Evolutionary conservation across 2,113 vertebrate genomes (phyloP), one percentile per base, ranked within the genome.

Genomic region (Dissostichus mawsoni): DNA sequence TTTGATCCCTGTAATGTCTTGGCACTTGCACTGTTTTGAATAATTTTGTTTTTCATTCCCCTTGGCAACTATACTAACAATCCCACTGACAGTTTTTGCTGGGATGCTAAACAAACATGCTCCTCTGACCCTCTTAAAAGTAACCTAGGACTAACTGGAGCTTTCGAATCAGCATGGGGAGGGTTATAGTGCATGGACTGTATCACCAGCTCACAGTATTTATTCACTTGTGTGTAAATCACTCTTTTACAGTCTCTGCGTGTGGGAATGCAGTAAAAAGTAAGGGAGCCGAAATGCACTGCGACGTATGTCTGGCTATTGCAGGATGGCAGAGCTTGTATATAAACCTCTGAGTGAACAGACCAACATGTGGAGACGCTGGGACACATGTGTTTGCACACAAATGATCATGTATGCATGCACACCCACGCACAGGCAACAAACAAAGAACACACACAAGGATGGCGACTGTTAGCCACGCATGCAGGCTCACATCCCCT

Each of bases 211-310:
- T 56, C 67, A 48, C 69, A 47, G 73, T 80, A 87, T 91, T 90
- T 88, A 88, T 85, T 78, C 85, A 81, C 81, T 82, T 68, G 25
- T 91, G 74, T 83, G 69, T 90, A 91, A 92, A 93, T 90, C 83
- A 86, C 79, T 56, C 25, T 76, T 90, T 93, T 91, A 89, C 66
- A 80, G 70, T 76, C 74, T 83, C 76, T 85, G 74, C 73, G 80
- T 91, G 90, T 82, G 86, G 86, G 88, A 92, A 90, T 82, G 87
- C 88, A 89, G 74, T 91, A 88, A 91, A 92, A 89, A 63, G 52
- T 47, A 55, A 71, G 41, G 67, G 50, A 76, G 23, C 52, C 65
- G 65, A 80, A 79, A 81, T 75, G 66, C 69, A 51, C 33, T 17
- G 74, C 41, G 56, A 86, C 44, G 62, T 57, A 76, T 72, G 75